phyloP scores from a whole-genome alignment of 2,888 invertebrate genomes.

The Athalia cordata region DNA sequence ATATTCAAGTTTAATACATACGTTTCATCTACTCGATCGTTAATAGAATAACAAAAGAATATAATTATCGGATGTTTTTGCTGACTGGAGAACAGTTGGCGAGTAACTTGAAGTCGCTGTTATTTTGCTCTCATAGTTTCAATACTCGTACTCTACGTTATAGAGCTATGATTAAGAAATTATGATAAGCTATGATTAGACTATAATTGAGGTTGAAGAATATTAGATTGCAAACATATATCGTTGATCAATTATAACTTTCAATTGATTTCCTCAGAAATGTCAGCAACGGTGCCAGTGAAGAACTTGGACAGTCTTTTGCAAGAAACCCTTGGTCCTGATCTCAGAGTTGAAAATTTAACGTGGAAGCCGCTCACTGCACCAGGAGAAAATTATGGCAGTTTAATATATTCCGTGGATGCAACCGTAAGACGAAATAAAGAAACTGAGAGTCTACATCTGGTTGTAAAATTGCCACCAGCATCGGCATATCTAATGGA shows the following conservation, averaged over 20 bases:
- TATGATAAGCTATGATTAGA: too few relatives aligned
- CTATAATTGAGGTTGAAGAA: neutral
- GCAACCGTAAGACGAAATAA: conserved; percentile 54
- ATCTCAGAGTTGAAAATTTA: conserved; percentile 57
- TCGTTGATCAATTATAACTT: neutral
- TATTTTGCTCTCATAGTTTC: neutral
- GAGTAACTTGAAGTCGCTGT: neutral
- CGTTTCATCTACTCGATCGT: too few relatives aligned
- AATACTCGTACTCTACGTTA: neutral
- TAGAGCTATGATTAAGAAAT: neutral
- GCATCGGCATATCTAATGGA: conserved; percentile 64
- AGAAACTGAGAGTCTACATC: conserved; percentile 57
- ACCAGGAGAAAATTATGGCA: conserved; percentile 71
- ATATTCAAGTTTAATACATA: conserved; percentile 6
- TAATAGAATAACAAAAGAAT: neutral
- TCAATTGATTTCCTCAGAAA: conserved; percentile 46
- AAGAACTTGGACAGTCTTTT: conserved; percentile 61
- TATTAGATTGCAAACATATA: neutral
- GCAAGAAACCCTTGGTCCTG: conserved; percentile 56
- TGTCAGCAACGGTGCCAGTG: conserved; percentile 60
- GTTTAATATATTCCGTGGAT: conserved; percentile 66
- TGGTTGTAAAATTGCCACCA: conserved; percentile 69
- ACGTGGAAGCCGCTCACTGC: conserved; percentile 69
- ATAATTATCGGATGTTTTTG: neutral
- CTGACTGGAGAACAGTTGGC: neutral